phyloP scores from a whole-genome alignment of 2,888 invertebrate genomes.

The Heteropelma amictum region DNA sequence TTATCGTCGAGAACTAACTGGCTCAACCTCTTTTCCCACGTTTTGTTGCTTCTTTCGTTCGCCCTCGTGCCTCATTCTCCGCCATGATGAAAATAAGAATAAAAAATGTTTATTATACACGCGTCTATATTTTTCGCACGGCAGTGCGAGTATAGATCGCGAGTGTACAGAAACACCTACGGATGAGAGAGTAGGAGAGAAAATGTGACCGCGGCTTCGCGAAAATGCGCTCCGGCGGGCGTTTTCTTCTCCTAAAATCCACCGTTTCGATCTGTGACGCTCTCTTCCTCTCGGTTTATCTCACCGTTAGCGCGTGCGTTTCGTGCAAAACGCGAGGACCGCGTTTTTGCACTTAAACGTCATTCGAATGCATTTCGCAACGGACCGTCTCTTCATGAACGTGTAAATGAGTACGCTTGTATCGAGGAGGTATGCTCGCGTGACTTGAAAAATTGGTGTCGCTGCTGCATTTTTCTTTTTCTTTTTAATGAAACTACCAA shows the following conservation, averaged over 20 bases:
- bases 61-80: conserved; percentile 19
- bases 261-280: background rate
- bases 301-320: too few species aligned
- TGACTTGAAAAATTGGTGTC: conserved; percentile 46
- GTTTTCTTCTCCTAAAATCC: conserved; percentile 51
- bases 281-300: conserved; percentile 2
- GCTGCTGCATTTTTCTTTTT: too few species aligned
- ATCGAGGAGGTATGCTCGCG: conserved; percentile 9
- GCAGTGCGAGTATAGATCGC: too few species aligned
- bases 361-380: conserved; percentile 63
- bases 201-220: background rate
- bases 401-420: background rate
- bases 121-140: background rate
- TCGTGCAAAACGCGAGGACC: too few species aligned
- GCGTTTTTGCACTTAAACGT: conserved; percentile 55
- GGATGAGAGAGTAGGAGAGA: background rate
- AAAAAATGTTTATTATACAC: background rate
- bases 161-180: background rate
- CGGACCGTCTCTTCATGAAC: conserved; percentile 21
- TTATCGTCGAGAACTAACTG: conserved; percentile 71
- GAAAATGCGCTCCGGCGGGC: conserved; percentile 31
- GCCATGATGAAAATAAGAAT: conserved; percentile 13
- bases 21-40: conserved; percentile 70
- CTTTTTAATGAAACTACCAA: too few species aligned
- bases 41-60: conserved; percentile 62